phyloP scores from a whole-genome alignment of 2,113 vertebrate species.

The Fregata magnificens region DNA sequence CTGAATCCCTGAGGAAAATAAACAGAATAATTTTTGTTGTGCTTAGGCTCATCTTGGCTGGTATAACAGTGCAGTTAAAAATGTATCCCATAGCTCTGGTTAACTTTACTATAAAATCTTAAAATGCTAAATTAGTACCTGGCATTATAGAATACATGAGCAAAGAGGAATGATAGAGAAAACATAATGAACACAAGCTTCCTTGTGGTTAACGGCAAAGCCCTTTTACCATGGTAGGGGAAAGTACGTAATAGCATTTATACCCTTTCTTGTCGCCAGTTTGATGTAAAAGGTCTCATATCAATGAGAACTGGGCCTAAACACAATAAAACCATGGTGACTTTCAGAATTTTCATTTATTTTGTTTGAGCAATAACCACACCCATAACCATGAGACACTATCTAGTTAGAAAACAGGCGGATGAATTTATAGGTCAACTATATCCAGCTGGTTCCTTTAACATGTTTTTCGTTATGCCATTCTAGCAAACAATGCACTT shows the following conservation, averaged over 20 bases:
- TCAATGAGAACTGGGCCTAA: background rate
- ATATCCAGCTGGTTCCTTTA: constrained; percentile 28
- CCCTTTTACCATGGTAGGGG: background rate
- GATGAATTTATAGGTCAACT: constrained; percentile 28
- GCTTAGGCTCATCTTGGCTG: background rate
- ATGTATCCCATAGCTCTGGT: background rate
- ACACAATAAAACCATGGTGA: background rate
- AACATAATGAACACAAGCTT: background rate
- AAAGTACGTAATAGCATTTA: background rate
- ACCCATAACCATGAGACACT: background rate
- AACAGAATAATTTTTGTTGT: background rate
- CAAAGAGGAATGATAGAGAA: background rate
- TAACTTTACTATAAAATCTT: background rate
- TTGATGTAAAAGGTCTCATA: background rate
- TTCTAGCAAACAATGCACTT: constrained; percentile 65
- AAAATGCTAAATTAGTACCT: background rate
- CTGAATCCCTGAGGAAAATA: background rate
- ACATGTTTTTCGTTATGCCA: constrained; percentile 41
- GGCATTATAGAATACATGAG: background rate
- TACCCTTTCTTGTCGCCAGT: background rate
- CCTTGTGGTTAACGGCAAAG: background rate
- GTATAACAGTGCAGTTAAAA: background rate
- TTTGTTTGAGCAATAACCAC: background rate
- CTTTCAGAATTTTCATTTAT: background rate
- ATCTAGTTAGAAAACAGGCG: background rate